Evolutionary conservation across 1,140 invertebrate genomes (phyloP).

Genomic region (Pogonomyrmex barbatus): DNA sequence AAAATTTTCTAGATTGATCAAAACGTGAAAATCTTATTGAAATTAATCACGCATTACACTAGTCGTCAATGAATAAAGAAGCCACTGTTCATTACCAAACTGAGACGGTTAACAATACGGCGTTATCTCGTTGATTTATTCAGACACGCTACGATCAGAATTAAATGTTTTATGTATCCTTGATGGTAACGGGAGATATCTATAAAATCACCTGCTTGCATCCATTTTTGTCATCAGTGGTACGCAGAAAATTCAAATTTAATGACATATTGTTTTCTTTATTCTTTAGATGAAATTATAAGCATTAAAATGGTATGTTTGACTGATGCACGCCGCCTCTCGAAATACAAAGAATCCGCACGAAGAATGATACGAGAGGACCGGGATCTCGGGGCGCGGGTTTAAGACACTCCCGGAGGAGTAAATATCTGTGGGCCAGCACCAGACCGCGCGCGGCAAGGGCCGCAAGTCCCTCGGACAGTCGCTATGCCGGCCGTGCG

Average conservation of each 20-base stretch:
- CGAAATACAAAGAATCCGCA: neutral
- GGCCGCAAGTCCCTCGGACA: slow-evolving; percentile 30
- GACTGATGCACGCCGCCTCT: neutral
- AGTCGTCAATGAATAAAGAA: slow-evolving; percentile 73
- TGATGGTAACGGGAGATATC: neutral
- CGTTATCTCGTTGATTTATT: slow-evolving; percentile 27
- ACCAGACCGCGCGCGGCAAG: slow-evolving; percentile 23
- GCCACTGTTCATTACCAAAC: slow-evolving; percentile 64
- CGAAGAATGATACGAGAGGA: neutral
- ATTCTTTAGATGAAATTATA: neutral
- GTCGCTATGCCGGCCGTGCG: slow-evolving; percentile 35
- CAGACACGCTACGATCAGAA: neutral
- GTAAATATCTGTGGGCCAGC: slow-evolving; percentile 56
- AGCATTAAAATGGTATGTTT: neutral
- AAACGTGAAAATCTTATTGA: slow-evolving; percentile 48
- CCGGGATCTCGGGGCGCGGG: neutral
- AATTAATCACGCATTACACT: slow-evolving; percentile 69
- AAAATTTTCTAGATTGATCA: neutral
- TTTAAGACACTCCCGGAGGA: slow-evolving; percentile 47
- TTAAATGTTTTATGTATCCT: slow-evolving; percentile 20
- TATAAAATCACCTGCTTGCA: neutral
- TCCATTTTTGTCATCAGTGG: neutral
- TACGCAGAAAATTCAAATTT: neutral
- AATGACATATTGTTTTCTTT: neutral
- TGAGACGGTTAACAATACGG: slow-evolving; percentile 47